Evolutionary conservation across 2,113 vertebrate species (phyloP), one percentile per base, ranked within the genome.

Genomic region (Neotoma lepida): DNA sequence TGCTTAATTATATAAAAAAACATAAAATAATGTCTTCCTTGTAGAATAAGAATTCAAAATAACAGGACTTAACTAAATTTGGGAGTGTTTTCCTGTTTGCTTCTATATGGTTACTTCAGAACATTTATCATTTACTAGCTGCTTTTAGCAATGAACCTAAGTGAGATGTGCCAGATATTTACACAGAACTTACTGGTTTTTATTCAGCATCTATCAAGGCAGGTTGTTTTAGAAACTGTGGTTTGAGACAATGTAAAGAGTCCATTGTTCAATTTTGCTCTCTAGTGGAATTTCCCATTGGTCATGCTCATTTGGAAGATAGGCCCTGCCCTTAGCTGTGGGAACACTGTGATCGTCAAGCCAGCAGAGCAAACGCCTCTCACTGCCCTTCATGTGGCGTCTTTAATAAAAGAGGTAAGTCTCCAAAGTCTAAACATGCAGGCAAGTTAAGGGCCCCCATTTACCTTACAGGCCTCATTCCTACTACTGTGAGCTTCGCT

Each of bases 241-340:
- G n/a, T 63, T 93, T 90, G 80, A 39, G 30, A 9, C 41, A 68
- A 51, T 39, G 88, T 66, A 94, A 97, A 93, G 56, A 61, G 3
- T 90, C 66, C 33, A 28, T 73, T 95, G 71, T 95, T 93, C 2
- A 46, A 6, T 66, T 1, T 96, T 96, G 24, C 74, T 88, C 95
- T 86, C 81, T 95, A 99, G 99, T 99, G 99, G 99, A 99, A 99
- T 97, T 99, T 99, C 97, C 99, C 99, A 0, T 44, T 99, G 97
- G 87, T 99, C 96, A 99, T 99, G 99, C 98, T 99, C 77, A 93
- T 94, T 24, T 99, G 99, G 99, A 99, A 99, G 98, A 98, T 99
- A 6, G 99, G 98, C 33, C 98, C 99, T 85, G 99, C 99, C 24
- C 98, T 99, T 73, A 98, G 98, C 97, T 99, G 99, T 85, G 99